Evolutionary conservation across 2,888 invertebrate genomes (phyloP).

Genomic region (Cephalotes varians): DNA sequence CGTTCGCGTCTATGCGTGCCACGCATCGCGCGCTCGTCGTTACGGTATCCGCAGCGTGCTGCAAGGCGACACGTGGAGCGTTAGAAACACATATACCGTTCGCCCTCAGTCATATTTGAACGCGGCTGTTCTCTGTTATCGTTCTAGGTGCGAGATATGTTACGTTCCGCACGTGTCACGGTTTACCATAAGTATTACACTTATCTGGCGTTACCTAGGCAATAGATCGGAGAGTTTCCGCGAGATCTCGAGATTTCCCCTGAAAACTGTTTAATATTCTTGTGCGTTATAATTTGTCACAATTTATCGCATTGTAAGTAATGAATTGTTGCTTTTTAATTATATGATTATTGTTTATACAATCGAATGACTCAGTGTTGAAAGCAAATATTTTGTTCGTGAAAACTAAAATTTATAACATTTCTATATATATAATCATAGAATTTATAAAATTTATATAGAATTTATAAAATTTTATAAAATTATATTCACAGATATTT

Average conservation of each 20-base stretch:
- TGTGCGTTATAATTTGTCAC: background rate
- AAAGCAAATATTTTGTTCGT: background rate
- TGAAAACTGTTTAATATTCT: background rate
- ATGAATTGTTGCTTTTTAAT: background rate
- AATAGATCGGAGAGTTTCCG: conserved; percentile 13
- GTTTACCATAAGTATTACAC: conserved; percentile 23
- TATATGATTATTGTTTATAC: background rate
- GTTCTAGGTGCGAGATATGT: conserved; percentile 59
- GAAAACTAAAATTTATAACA: background rate
- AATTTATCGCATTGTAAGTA: background rate
- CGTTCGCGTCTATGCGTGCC: conserved; percentile 8
- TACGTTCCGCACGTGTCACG: conserved; percentile 31
- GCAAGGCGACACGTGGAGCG: conserved; percentile 69
- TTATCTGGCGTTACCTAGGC: conserved; percentile 23
- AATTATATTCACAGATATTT: background rate
- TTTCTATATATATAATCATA: background rate
- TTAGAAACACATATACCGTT: conserved; percentile 63
- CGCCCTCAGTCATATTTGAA: conserved; percentile 49
- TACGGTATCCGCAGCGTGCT: conserved; percentile 21
- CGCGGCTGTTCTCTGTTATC: conserved; percentile 44
- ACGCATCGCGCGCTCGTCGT: background rate
- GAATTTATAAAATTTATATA: background rate
- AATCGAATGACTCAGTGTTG: background rate
- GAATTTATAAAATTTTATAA: background rate
- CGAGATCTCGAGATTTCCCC: background rate